A percentile compares a stretch with the other conserved stretches of the same genome.
Conservation (phyloP, 2,797 vertebrate genomes). For the Thaleichthys pacificus region DNA sequence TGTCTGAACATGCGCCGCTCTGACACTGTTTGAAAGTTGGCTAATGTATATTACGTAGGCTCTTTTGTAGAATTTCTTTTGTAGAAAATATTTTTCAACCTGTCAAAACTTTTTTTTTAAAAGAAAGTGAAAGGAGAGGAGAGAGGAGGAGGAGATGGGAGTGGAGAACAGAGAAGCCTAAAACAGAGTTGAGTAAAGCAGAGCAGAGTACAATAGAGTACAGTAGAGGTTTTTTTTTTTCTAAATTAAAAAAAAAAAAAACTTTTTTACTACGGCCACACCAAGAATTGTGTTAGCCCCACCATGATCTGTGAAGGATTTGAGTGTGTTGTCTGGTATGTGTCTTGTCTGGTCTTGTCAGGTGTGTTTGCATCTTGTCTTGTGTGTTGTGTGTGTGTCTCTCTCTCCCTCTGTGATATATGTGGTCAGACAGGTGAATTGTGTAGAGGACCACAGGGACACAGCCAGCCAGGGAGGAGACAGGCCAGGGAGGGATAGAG, state of each 20-base stretch:
- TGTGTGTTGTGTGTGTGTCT: not conserved
- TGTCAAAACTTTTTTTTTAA: too few relatives aligned
- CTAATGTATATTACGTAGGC: too few relatives aligned
- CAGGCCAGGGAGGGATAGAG: slow-evolving; percentile 17
- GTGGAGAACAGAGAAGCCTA: not conserved
- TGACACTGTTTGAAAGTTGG: not conserved
- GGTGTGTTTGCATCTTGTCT: too few relatives aligned
- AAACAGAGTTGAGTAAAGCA: not conserved
- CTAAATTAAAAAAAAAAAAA: not conserved
- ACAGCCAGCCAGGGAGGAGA: not conserved
- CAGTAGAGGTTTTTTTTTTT: too few relatives aligned
- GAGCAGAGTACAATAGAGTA: too few relatives aligned
- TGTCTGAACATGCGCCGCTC: not conserved
- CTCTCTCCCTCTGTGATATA: not conserved
- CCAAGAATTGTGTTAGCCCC: too few relatives aligned
- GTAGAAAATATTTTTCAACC: too few relatives aligned
- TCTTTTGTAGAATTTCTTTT: too few relatives aligned
- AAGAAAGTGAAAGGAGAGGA: not conserved
- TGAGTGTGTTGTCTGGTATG: too few relatives aligned
- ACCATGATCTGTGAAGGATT: not conserved
- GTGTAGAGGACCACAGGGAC: slow-evolving; percentile 9
- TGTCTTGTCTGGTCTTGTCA: too few relatives aligned
- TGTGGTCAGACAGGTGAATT: slow-evolving; percentile 16
- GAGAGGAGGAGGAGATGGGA: not conserved
- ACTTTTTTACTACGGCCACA: not conserved